Evolutionary conservation across 2,113 vertebrate genomes (phyloP), one percentile per base, ranked within the genome.

Genomic region (Trochalopteron elliotii): DNA sequence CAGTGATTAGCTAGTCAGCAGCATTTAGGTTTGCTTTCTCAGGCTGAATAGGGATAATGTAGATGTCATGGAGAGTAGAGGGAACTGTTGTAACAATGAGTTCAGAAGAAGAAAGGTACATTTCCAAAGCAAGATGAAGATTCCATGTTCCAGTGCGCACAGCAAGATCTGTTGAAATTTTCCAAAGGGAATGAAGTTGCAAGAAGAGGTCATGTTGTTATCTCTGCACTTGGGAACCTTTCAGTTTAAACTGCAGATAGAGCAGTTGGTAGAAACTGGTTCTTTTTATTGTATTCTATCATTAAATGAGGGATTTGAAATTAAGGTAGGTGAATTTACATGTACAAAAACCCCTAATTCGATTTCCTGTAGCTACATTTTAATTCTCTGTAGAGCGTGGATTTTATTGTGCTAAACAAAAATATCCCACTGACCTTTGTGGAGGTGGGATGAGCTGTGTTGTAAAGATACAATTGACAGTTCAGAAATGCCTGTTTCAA

Each of bases 281-380:
- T 57, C 4, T 35, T 86, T 50, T 15, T n/a, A 22, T 35, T 72
- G 22, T 50, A 12, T 23, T 71, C 9, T 95, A 17, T 74, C n/a
- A 55, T 67, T 63, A 74, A 64, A 67, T 56, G 33, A 78, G 27
- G 17, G 8, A 71, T 64, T 79, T 85, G 22, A 65, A 86, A 33
- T 77, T 22, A 39, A 59, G 1, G 4, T 71, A 20, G 8, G 7
- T 61, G 4, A 75, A 74, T 71, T 86, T 49, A n/a, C 6, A 37
- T 31, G 6, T 69, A 50, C 31, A 8, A 37, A 47, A 2, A 0
- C 3, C n/a, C 4, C 23, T 17, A 4, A 7, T 4, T 47, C 31
- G 2, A 15, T 81, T 81, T 87, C 49, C 23, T 67, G 6, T 37
- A 85, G 40, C 50, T 86, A 9, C 9, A 28, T n/a, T 45, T 57